phyloP scores from a whole-genome alignment of 2,113 vertebrate species.

The Madoqua kirkii region DNA sequence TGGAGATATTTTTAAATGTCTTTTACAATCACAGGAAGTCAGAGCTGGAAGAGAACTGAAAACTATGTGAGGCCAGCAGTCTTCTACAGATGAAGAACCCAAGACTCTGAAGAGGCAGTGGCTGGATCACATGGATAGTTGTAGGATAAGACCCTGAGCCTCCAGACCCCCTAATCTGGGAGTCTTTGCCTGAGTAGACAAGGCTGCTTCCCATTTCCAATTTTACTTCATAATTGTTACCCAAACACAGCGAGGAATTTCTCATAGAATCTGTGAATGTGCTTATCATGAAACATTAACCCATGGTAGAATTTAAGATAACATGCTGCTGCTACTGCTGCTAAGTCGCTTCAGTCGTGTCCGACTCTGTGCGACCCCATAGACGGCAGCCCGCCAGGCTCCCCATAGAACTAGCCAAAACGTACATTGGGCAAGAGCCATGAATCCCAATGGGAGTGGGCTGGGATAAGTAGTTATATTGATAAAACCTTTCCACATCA shows the following conservation, averaged over 20 bases:
- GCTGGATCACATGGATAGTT: not conserved
- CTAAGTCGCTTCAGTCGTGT: too few relatives aligned
- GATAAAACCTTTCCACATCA: slow-evolving; percentile 61
- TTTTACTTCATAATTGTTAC: not conserved
- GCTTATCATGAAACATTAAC: slow-evolving; percentile 40
- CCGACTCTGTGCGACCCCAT: too few relatives aligned
- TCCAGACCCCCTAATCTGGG: not conserved
- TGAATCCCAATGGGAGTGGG: slow-evolving; percentile 40
- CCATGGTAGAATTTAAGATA: slow-evolving; percentile 30
- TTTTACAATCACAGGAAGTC: slow-evolving; percentile 49
- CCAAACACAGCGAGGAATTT: slow-evolving; percentile 6
- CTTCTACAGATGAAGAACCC: not conserved
- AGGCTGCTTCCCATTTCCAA: not conserved
- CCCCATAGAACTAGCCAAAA: slow-evolving; percentile 33
- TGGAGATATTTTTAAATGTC: slow-evolving; percentile 59
- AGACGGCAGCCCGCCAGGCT: too few relatives aligned
- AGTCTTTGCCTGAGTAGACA: not conserved
- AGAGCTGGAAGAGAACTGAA: slow-evolving; percentile 3
- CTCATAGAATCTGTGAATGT: not conserved
- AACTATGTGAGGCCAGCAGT: not conserved
- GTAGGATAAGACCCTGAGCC: not conserved
- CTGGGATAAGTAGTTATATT: slow-evolving; percentile 39
- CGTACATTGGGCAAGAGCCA: slow-evolving; percentile 49
- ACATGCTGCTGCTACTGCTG: not conserved
- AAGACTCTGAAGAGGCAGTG: not conserved